phyloP scores from a whole-genome alignment of 2,113 vertebrate genomes.

The Catharus minimus region DNA sequence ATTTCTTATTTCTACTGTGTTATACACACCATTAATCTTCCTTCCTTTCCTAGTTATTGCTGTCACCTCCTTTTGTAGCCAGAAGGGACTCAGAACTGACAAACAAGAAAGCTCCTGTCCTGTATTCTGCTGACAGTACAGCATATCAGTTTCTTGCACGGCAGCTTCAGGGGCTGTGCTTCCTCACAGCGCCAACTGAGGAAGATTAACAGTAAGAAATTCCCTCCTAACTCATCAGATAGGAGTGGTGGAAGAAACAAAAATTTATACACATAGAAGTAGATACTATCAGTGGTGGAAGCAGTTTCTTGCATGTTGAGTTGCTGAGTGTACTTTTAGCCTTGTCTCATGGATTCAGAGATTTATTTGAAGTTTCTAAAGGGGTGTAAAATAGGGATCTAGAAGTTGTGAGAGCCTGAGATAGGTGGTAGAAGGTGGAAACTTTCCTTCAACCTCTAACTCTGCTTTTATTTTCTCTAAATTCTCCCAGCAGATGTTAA shows the following conservation, averaged over 20 bases:
- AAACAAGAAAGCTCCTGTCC: slow-evolving; percentile 13
- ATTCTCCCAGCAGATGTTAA: background rate
- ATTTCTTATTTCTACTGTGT: slow-evolving; percentile 2
- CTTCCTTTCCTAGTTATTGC: background rate
- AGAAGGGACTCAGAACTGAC: background rate
- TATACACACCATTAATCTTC: slow-evolving; percentile 19
- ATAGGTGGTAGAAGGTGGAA: background rate
- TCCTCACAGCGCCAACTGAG: background rate
- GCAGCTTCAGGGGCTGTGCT: slow-evolving; percentile 1
- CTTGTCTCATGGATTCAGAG: background rate
- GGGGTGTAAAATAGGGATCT: background rate
- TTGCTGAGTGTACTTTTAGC: background rate
- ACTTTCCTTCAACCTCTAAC: background rate
- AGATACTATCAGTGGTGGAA: background rate
- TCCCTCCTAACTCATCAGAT: background rate
- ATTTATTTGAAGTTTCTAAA: background rate
- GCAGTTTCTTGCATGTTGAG: background rate
- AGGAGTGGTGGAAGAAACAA: background rate
- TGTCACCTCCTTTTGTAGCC: background rate
- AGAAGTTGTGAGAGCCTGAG: background rate
- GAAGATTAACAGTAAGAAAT: background rate
- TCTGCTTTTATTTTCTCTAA: background rate
- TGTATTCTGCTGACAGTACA: slow-evolving; percentile 18
- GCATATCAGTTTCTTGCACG: background rate
- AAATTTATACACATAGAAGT: background rate